These are phyloP conservation scores for Chelon labrosus DNA, from an alignment of 2,797 vertebrate genomes.

Conservation along the genomic window DNA sequence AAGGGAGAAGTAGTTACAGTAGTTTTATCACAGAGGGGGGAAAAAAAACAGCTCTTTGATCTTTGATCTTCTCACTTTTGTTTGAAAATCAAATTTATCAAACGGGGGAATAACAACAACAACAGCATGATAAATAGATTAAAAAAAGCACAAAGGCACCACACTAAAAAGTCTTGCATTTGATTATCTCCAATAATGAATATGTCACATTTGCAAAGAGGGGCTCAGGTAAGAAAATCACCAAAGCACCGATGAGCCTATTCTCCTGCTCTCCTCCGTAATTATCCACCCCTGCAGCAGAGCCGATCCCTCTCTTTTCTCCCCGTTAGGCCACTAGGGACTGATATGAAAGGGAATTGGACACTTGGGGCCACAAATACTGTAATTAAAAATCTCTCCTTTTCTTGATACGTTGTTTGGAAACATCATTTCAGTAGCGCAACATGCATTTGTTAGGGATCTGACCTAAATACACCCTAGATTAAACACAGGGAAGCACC, in stretches of 20 bases:
- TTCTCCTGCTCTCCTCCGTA: slow-evolving; percentile 79
- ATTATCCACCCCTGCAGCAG: slow-evolving; percentile 82
- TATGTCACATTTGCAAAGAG: slow-evolving; percentile 86
- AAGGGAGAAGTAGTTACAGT: slow-evolving; percentile 68
- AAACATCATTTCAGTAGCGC: slow-evolving; percentile 82
- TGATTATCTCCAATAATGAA: slow-evolving; percentile 89
- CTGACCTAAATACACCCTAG: slow-evolving; percentile 88
- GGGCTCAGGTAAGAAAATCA: slow-evolving; percentile 85
- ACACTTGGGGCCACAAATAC: slow-evolving; percentile 86
- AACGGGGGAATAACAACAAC: slow-evolving; percentile 85
- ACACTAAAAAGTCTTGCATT: slow-evolving; percentile 83
- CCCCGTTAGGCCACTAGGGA: slow-evolving; percentile 81
- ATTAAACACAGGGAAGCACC: slow-evolving; percentile 81
- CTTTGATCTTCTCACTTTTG: slow-evolving; percentile 88
- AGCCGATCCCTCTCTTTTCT: slow-evolving; percentile 79
- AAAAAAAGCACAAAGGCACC: slow-evolving; percentile 82
- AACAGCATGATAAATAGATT: slow-evolving; percentile 78
- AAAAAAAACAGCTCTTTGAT: slow-evolving; percentile 80
- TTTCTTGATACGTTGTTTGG: slow-evolving; percentile 85
- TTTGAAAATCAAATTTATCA: slow-evolving; percentile 89
- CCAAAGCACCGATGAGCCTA: slow-evolving; percentile 70
- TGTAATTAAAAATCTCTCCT: slow-evolving; percentile 87
- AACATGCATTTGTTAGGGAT: slow-evolving; percentile 84
- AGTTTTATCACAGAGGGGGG: slow-evolving; percentile 73
- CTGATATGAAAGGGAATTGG: slow-evolving; percentile 90